phyloP scores from a whole-genome alignment of 2,797 vertebrate genomes.

The Lycodopsis pacificus region DNA sequence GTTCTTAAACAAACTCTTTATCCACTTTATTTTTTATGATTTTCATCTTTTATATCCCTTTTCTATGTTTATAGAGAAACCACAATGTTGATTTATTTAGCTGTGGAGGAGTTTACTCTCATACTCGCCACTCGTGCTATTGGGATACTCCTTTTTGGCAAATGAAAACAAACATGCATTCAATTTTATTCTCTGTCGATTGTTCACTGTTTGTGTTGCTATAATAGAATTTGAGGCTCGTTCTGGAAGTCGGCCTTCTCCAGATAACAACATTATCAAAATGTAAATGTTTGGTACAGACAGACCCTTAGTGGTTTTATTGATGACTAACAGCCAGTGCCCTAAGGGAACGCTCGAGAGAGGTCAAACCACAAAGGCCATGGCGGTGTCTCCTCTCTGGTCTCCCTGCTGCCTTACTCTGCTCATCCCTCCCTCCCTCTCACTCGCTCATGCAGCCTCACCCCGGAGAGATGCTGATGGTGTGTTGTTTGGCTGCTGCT shows the following conservation, averaged over 20 bases:
- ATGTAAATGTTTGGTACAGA: conserved; percentile 14
- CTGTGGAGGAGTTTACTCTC: background rate
- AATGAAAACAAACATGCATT: conserved; percentile 3
- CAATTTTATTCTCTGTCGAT: background rate
- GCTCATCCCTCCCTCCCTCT: conserved; percentile 45
- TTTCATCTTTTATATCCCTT: background rate
- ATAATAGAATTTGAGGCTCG: background rate
- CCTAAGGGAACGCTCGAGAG: conserved; percentile 40
- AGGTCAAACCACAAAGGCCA: conserved; percentile 46
- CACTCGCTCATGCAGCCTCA: conserved; percentile 27
- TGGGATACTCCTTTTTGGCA: background rate
- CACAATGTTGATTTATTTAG: background rate
- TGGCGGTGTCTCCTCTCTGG: conserved; percentile 36
- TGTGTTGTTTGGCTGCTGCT: conserved; percentile 62
- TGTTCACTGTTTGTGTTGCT: background rate
- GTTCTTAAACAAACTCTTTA: background rate
- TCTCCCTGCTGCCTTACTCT: conserved; percentile 28
- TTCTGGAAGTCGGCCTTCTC: background rate
- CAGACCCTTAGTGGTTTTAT: conserved; percentile 27
- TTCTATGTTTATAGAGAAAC: background rate
- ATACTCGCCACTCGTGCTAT: background rate
- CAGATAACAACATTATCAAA: conserved; percentile 9
- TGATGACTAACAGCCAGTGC: conserved; percentile 38
- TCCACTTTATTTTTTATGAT: background rate
- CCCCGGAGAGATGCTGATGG: conserved; percentile 56